Evolutionary conservation across 2,888 invertebrate genomes (phyloP).

Genomic region (Thelaira solivaga): DNA sequence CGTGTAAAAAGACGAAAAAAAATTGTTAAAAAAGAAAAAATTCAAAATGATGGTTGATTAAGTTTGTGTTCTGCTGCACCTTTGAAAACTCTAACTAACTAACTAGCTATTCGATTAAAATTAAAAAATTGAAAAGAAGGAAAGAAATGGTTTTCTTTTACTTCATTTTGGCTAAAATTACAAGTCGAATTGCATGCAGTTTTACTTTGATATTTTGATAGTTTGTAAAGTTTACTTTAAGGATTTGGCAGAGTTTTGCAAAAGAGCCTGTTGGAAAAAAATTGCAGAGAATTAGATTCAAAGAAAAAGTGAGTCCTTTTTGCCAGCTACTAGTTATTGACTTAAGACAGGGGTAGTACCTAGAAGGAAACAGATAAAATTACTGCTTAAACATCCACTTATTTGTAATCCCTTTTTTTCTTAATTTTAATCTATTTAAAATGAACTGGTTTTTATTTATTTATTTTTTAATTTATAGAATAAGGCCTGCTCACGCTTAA

Average conservation of each 20-base stretch:
- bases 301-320: no score
- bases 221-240: background rate
- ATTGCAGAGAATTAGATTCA: no score
- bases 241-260: background rate
- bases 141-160: no score
- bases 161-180: background rate
- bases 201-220: background rate
- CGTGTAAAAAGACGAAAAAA: background rate
- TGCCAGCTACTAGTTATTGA: no score
- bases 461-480: slow-evolving; percentile 21
- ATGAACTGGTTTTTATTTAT: slow-evolving; percentile 5
- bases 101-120: slow-evolving; percentile 46
- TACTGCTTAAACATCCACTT: no score
- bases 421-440: no score
- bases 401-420: no score
- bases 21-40: background rate
- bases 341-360: no score
- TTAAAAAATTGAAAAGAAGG: no score
- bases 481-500: no score
- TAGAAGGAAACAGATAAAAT: no score
- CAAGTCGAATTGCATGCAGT: background rate
- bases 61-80: background rate
- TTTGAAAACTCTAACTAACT: no score
- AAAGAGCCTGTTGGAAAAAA: background rate
- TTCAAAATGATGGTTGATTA: background rate